Evolutionary conservation across 2,113 vertebrate species (phyloP).

Genomic region (Ceyx melanurus): DNA sequence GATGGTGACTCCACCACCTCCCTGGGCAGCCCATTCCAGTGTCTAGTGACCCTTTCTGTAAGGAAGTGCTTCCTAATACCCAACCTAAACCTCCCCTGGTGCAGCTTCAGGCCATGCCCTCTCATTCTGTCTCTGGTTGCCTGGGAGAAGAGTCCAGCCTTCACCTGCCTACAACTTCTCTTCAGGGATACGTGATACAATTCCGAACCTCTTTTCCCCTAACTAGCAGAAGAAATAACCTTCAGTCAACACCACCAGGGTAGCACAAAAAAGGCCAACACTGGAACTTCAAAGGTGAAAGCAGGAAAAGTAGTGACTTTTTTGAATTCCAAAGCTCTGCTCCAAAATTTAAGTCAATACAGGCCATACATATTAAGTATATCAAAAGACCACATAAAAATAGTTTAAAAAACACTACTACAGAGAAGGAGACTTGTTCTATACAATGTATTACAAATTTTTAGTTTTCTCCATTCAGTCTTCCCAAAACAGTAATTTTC

Average conservation of each 20-base stretch:
- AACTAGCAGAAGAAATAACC: background rate
- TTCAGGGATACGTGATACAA: background rate
- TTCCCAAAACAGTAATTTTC: background rate
- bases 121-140: too few species aligned
- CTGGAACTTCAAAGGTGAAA: background rate
- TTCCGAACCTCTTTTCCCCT: background rate
- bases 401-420: background rate
- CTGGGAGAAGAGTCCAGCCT: too few species aligned
- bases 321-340: background rate
- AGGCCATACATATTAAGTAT: background rate
- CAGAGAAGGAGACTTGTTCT: background rate
- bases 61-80: too few species aligned
- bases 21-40: too few species aligned
- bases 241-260: background rate
- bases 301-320: background rate
- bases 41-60: too few species aligned
- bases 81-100: too few species aligned
- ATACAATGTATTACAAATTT: background rate
- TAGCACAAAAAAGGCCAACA: background rate
- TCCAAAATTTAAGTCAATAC: background rate
- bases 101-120: too few species aligned
- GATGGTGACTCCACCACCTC: too few species aligned
- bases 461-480: background rate
- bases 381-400: background rate
- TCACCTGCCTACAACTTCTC: too few species aligned